phyloP scores from a whole-genome alignment of 2,888 invertebrate genomes.

The Polylopha cassiicola region DNA sequence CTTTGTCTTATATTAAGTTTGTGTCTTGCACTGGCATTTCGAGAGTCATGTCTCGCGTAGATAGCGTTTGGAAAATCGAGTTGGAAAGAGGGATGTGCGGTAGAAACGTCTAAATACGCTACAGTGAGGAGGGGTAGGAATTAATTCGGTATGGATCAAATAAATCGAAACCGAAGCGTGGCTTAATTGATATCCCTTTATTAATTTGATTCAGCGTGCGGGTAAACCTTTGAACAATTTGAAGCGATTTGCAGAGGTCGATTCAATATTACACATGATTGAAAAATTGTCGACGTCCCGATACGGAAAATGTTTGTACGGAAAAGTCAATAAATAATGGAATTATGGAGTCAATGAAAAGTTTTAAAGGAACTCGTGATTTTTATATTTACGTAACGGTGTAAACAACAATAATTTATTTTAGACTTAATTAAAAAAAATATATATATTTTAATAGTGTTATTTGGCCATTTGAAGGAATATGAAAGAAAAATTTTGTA shows the following conservation, averaged over 20 bases:
- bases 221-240: not conserved
- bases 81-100: conserved; percentile 37
- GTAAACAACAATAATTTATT: too few species aligned
- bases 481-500: too few species aligned
- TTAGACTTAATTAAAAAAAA: too few species aligned
- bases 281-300: conserved; percentile 1
- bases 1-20: too few species aligned
- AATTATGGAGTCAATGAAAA: too few species aligned
- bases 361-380: too few species aligned
- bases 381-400: too few species aligned
- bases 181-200: conserved; percentile 31
- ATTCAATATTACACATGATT: not conserved
- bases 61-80: conserved; percentile 34
- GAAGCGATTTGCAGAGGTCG: conserved; percentile 2
- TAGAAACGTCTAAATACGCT: conserved; percentile 30
- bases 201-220: conserved; percentile 22
- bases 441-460: too few species aligned
- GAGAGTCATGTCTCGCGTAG: conserved; percentile 27
- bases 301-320: too few species aligned
- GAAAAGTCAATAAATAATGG: too few species aligned
- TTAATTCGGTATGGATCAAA: conserved; percentile 25
- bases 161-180: conserved; percentile 24
- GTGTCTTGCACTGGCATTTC: conserved; percentile 15
- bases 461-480: too few species aligned
- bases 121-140: conserved; percentile 24